Evolutionary conservation across 2,797 vertebrate species (phyloP).

Genomic region (Sebastes alutus): DNA sequence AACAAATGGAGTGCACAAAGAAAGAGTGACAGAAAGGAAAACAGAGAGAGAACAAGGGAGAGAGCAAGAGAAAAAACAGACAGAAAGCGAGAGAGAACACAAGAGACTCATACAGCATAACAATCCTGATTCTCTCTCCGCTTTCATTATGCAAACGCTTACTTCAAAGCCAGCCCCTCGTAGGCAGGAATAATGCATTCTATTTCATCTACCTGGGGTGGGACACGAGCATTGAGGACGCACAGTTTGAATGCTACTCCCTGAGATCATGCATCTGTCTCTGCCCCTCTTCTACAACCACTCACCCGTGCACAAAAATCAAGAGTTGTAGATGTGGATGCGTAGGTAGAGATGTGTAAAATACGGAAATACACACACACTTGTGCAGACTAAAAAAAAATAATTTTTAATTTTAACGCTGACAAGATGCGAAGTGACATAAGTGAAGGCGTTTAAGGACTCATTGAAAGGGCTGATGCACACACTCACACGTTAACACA

Average conservation of each 20-base stretch:
- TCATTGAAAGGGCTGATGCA: constrained; percentile 6
- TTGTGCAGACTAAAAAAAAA: neutral
- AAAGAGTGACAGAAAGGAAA: constrained; percentile 31
- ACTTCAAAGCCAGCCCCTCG: constrained; percentile 78
- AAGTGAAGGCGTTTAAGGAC: constrained; percentile 5
- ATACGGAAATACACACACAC: neutral
- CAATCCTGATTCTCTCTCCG: constrained; percentile 73
- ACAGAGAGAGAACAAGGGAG: constrained; percentile 10
- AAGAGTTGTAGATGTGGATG: neutral
- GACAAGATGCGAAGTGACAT: constrained; percentile 17
- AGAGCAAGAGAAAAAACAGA: constrained; percentile 35
- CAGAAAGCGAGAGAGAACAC: constrained; percentile 41
- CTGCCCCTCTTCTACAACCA: constrained; percentile 10
- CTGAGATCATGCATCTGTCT: constrained; percentile 26
- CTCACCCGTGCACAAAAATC: neutral
- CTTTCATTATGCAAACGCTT: constrained; percentile 79
- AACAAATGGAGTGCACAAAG: constrained; percentile 15
- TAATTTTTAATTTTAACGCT: neutral
- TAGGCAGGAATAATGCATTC: constrained; percentile 79
- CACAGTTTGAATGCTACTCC: constrained; percentile 36
- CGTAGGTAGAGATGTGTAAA: neutral
- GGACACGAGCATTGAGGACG: constrained; percentile 54
- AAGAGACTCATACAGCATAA: constrained; percentile 65
- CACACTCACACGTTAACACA: constrained; percentile 7
- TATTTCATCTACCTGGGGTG: constrained; percentile 79